These are phyloP conservation scores for Ormyrus nitidulus DNA, from an alignment of 2,888 invertebrate species.

Conservation along the genomic window DNA sequence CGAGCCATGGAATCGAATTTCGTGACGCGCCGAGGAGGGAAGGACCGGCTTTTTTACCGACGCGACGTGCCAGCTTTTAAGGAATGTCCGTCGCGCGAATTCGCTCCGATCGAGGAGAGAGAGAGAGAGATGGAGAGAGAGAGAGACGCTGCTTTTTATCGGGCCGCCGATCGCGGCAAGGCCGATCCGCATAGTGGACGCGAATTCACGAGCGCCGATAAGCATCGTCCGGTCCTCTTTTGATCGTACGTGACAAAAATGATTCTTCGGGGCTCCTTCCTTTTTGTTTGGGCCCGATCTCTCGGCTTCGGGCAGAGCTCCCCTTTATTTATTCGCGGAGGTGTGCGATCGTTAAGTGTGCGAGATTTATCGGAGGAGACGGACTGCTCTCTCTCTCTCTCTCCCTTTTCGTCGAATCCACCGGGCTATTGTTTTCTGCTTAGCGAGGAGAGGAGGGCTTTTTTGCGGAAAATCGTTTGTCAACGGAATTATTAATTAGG, in stretches of 20 bases:
- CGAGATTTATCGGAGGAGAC: conserved; percentile 34
- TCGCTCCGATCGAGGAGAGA: neutral
- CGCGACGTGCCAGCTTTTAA: conserved; percentile 27
- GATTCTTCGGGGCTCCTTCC: conserved; percentile 11
- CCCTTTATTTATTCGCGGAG: conserved; percentile 39
- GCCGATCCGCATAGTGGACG: conserved; percentile 15
- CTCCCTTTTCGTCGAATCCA: neutral
- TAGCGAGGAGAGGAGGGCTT: neutral
- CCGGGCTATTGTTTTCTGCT: neutral
- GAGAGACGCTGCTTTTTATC: conserved; percentile 33
- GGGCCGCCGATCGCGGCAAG: conserved; percentile 34
- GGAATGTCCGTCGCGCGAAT: conserved; percentile 8
- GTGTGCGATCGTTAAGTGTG: conserved; percentile 41
- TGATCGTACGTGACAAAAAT: conserved; percentile 53
- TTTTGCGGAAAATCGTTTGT: neutral
- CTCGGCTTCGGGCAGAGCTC: neutral
- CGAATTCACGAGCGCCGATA: conserved; percentile 44
- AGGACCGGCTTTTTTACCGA: conserved; percentile 29
- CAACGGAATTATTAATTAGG: neutral
- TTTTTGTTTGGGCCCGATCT: neutral
- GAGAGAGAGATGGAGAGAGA: conserved; percentile 6
- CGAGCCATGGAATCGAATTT: conserved; percentile 49
- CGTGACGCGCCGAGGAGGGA: conserved; percentile 33
- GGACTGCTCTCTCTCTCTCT: neutral
- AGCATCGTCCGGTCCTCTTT: conserved; percentile 36